phyloP scores from a whole-genome alignment of 2,888 invertebrate genomes.

The Drosophila atroscutellata region DNA sequence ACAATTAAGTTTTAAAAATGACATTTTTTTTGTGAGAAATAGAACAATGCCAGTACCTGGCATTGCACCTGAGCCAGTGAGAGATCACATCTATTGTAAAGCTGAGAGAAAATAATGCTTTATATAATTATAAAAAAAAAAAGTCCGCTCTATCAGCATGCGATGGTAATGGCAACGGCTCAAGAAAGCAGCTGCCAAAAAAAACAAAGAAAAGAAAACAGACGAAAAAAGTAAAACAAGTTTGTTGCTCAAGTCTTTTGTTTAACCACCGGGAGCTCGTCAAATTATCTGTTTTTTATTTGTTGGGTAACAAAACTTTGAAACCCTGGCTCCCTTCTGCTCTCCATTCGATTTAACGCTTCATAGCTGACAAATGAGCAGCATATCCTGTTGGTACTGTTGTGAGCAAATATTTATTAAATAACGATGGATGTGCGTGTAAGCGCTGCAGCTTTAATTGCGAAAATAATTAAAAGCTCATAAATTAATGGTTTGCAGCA shows the following conservation, averaged over 20 bases:
- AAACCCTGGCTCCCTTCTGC: neutral
- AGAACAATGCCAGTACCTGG: slow-evolving; percentile 64
- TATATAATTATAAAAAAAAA: slow-evolving; percentile 64
- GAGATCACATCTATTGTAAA: slow-evolving; percentile 61
- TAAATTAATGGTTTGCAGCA: slow-evolving; percentile 60
- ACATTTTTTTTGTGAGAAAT: slow-evolving; percentile 65
- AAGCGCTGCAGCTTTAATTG: slow-evolving; percentile 65
- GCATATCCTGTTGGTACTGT: slow-evolving; percentile 80
- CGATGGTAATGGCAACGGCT: slow-evolving; percentile 37
- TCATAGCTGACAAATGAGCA: slow-evolving; percentile 73
- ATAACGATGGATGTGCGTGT: slow-evolving; percentile 42
- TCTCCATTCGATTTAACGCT: slow-evolving; percentile 64
- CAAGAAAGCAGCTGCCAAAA: slow-evolving; percentile 69
- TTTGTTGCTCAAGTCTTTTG: slow-evolving; percentile 71
- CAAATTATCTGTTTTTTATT: slow-evolving; percentile 37
- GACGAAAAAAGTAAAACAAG: slow-evolving; percentile 62
- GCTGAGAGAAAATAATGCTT: slow-evolving; percentile 56
- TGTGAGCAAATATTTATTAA: slow-evolving; percentile 63
- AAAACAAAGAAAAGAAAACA: slow-evolving; percentile 4
- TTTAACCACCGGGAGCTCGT: slow-evolving; percentile 39
- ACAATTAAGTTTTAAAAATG: slow-evolving; percentile 77
- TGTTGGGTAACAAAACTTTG: slow-evolving; percentile 26
- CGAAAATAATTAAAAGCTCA: slow-evolving; percentile 79
- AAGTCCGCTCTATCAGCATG: slow-evolving; percentile 37
- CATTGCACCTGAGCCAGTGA: slow-evolving; percentile 65